phyloP scores from a whole-genome alignment of 2,888 invertebrate species.

The Drosophila putrida region DNA sequence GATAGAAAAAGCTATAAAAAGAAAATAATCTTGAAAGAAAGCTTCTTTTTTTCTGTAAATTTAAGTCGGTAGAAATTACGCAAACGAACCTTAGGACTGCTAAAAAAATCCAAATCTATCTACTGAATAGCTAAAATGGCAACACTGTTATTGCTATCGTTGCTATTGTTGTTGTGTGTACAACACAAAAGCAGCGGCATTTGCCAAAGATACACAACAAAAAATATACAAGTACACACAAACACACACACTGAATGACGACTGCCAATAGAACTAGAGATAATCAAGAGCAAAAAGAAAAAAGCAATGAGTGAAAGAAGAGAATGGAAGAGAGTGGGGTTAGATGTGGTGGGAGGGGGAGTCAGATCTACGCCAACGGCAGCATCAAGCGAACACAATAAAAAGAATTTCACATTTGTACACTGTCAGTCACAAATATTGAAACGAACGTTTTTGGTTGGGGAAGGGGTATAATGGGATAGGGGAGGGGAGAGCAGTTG shows the following conservation, averaged over 20 bases:
- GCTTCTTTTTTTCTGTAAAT: no score
- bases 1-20: no score
- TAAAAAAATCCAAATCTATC: no score
- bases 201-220: conserved; percentile 64
- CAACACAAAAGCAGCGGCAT: conserved; percentile 56
- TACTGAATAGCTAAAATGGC: no score
- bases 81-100: no score
- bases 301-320: background rate
- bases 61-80: no score
- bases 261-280: conserved; percentile 76
- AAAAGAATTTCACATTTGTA: conserved; percentile 79
- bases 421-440: conserved; percentile 76
- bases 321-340: background rate
- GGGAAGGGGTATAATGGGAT: background rate
- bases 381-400: conserved; percentile 55
- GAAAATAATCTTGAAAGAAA: no score
- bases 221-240: conserved; percentile 22
- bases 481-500: conserved; percentile 4
- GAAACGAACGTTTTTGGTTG: conserved; percentile 38
- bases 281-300: conserved; percentile 71
- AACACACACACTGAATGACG: conserved; percentile 56
- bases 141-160: background rate
- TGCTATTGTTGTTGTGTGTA: conserved; percentile 33
- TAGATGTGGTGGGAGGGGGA: background rate
- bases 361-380: conserved; percentile 46